Conservation (phyloP, 2,888 invertebrate species). For the Cataglyphis livida region DNA sequence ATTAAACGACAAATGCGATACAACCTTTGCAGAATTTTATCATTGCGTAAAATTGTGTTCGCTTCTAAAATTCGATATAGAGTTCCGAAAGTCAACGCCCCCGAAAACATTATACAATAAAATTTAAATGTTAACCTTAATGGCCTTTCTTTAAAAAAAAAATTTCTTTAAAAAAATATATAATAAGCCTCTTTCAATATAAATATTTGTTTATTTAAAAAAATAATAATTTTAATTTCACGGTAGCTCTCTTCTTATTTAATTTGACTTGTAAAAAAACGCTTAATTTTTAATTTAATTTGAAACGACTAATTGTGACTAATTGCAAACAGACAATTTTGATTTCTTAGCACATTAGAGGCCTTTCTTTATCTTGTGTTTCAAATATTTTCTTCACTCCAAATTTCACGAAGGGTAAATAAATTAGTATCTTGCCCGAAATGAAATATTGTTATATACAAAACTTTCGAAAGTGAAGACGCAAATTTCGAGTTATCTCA, state of each 20-base stretch:
- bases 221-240: conserved; percentile 5
- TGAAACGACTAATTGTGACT: neutral
- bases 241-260: neutral
- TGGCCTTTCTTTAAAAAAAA: neutral
- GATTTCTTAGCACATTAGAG: neutral
- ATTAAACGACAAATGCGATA: conserved; percentile 38
- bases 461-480: conserved; percentile 34
- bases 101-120: neutral
- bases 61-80: conserved; percentile 21
- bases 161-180: neutral
- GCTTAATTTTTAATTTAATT: neutral
- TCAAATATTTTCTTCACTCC: neutral
- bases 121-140: conserved; percentile 3
- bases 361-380: neutral
- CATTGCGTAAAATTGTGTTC: conserved; percentile 33
- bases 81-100: conserved; percentile 4
- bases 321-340: neutral
- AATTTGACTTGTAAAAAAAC: neutral
- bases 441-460: conserved; percentile 48
- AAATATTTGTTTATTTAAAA: neutral
- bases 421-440: conserved; percentile 32
- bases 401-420: conserved; percentile 41
- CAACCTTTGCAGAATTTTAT: conserved; percentile 31
- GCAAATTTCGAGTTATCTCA: conserved; percentile 47
- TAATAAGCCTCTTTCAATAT: neutral